phyloP scores from a whole-genome alignment of 2,113 vertebrate genomes.

The Narcine bancroftii region DNA sequence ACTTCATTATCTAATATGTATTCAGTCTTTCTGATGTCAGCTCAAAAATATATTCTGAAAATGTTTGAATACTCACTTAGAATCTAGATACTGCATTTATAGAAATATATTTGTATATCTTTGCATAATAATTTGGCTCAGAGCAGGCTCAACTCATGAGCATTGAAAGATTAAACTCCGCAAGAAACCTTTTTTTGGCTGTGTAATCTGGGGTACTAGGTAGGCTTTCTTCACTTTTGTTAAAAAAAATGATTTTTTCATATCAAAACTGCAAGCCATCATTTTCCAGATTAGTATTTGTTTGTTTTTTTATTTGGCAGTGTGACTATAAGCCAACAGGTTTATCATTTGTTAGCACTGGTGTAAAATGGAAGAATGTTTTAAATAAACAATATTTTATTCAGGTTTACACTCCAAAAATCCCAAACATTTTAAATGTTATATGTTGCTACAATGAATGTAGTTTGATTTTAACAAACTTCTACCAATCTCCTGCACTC shows the following conservation, averaged over 20 bases:
- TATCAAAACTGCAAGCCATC: not conserved
- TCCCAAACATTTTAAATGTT: no score
- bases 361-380: not conserved
- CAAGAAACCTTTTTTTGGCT: slow-evolving; percentile 1
- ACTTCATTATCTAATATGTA: not conserved
- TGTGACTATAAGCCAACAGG: no score
- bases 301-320: no score
- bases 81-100: slow-evolving; percentile 12
- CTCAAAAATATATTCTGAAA: not conserved
- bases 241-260: not conserved
- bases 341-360: not conserved
- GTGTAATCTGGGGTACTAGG: not conserved
- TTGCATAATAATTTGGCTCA: not conserved
- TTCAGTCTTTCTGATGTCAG: not conserved
- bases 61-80: not conserved
- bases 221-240: not conserved
- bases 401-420: no score
- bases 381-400: not conserved
- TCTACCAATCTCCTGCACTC: not conserved
- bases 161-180: not conserved
- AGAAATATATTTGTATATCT: not conserved
- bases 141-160: not conserved
- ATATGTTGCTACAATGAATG: not conserved
- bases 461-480: not conserved
- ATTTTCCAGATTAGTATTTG: no score